These are phyloP conservation scores for Gephyroberyx darwinii DNA, from an alignment of 2,797 vertebrate species.

Conservation along the genomic window DNA sequence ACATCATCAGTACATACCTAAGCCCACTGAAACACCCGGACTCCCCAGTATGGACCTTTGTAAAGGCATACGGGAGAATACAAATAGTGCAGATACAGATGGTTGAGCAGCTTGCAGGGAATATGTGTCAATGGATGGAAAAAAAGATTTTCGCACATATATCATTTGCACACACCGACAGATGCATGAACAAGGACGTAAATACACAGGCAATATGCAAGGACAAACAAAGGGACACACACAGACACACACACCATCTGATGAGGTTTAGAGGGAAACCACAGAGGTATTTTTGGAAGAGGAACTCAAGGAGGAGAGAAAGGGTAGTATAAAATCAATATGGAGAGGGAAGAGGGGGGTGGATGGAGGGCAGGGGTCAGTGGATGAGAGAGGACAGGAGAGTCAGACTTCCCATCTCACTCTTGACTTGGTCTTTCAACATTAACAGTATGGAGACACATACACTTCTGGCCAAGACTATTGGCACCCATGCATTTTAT, in stretches of 20 bases:
- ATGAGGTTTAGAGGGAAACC: slow-evolving; percentile 58
- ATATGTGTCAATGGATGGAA: neutral
- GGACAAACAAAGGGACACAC: neutral
- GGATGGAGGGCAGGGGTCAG: neutral
- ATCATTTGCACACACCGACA: slow-evolving; percentile 33
- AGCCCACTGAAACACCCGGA: neutral
- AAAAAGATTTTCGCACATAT: neutral
- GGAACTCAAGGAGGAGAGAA: slow-evolving; percentile 61
- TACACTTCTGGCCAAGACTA: too few relatives aligned
- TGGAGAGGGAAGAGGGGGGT: slow-evolving; percentile 34
- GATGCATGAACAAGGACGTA: slow-evolving; percentile 12
- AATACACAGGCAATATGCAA: neutral
- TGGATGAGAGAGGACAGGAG: slow-evolving; percentile 41
- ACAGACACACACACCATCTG: slow-evolving; percentile 15
- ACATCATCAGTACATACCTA: neutral
- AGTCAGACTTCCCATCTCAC: slow-evolving; percentile 46
- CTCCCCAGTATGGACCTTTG: neutral
- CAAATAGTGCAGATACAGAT: slow-evolving; percentile 13
- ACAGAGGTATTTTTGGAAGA: slow-evolving; percentile 75
- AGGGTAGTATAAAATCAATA: slow-evolving; percentile 78
- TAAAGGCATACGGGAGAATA: neutral
- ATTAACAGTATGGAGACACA: slow-evolving; percentile 4
- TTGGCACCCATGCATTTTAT: too few relatives aligned
- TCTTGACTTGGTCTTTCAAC: slow-evolving; percentile 32
- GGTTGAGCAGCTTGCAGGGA: neutral